These are phyloP conservation scores for Crypturellus undulatus DNA, from an alignment of 2,113 vertebrate species.

Conservation along the genomic window DNA sequence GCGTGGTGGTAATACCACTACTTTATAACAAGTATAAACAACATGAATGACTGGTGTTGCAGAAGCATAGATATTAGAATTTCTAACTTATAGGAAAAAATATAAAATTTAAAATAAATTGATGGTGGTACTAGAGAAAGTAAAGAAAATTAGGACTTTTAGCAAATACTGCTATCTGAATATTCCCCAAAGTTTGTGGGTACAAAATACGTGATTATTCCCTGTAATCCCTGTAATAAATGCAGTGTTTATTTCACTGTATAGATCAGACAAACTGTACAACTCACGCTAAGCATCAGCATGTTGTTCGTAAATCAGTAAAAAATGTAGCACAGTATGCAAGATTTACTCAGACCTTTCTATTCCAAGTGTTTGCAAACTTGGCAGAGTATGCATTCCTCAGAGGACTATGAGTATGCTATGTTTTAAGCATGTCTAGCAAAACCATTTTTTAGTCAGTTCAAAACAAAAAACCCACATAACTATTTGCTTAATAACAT, in stretches of 20 bases:
- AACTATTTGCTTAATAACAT: neutral
- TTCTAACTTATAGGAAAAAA: neutral
- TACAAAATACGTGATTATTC: neutral
- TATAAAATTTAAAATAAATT: neutral
- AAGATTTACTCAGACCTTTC: conserved; percentile 17
- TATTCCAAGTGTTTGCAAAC: conserved; percentile 47
- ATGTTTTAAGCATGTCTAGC: conserved; percentile 11
- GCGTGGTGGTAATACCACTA: neutral
- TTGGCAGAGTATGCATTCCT: neutral
- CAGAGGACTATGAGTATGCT: neutral
- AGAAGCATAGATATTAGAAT: neutral
- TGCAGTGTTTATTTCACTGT: conserved; percentile 40
- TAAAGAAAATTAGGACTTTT: neutral
- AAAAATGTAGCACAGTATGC: neutral
- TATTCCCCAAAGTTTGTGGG: neutral
- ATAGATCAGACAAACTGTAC: neutral
- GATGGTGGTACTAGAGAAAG: neutral
- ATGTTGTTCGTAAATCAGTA: conserved; percentile 23
- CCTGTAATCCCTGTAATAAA: neutral
- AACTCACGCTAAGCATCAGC: neutral
- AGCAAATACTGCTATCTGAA: neutral
- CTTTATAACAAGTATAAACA: neutral
- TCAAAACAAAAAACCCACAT: neutral
- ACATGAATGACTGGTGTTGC: neutral
- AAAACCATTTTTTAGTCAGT: neutral